These are phyloP conservation scores for Sinopyrophorus schimmeli DNA, from an alignment of 2,888 invertebrate genomes.

Conservation along the genomic window DNA sequence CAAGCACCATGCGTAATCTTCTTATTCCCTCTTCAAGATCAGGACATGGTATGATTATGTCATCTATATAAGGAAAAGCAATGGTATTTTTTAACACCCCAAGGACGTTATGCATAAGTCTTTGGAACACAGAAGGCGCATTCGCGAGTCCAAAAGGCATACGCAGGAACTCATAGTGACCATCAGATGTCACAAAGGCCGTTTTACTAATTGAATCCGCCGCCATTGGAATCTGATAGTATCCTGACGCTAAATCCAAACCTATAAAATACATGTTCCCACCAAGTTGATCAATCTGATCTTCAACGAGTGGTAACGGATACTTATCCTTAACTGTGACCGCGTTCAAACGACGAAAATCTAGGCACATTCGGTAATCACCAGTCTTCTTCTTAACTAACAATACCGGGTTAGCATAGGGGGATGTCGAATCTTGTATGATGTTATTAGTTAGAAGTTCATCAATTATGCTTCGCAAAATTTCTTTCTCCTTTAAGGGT, in stretches of 20 bases:
- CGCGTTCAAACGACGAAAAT: conserved; percentile 11
- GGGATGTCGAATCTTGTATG: conserved; percentile 5
- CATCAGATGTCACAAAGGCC: conserved; percentile 9
- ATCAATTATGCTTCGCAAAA: not conserved
- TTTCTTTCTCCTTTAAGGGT: conserved; percentile 4
- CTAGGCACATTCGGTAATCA: conserved; percentile 1
- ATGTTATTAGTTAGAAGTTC: conserved; percentile 6
- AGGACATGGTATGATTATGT: conserved; percentile 36
- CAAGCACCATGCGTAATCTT: too few species aligned
- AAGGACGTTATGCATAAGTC: conserved; percentile 5
- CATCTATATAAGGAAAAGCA: conserved; percentile 20
- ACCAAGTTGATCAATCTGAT: too few species aligned
- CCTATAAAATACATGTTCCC: conserved; percentile 15
- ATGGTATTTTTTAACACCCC: conserved; percentile 8
- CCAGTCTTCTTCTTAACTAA: conserved; percentile 12
- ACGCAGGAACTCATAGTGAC: too few species aligned
- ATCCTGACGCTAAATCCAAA: conserved; percentile 5
- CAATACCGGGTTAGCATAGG: conserved; percentile 9
- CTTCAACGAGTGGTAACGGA: conserved; percentile 10
- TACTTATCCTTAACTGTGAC: conserved; percentile 12
- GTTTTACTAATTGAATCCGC: conserved; percentile 22
- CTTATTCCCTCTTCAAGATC: too few species aligned
- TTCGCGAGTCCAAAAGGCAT: too few species aligned
- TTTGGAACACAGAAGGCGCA: conserved; percentile 6
- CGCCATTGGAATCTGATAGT: conserved; percentile 12